These are phyloP conservation scores for Dreissena rostriformis DNA, from an alignment of 1,140 invertebrate genomes.

Conservation along the genomic window DNA sequence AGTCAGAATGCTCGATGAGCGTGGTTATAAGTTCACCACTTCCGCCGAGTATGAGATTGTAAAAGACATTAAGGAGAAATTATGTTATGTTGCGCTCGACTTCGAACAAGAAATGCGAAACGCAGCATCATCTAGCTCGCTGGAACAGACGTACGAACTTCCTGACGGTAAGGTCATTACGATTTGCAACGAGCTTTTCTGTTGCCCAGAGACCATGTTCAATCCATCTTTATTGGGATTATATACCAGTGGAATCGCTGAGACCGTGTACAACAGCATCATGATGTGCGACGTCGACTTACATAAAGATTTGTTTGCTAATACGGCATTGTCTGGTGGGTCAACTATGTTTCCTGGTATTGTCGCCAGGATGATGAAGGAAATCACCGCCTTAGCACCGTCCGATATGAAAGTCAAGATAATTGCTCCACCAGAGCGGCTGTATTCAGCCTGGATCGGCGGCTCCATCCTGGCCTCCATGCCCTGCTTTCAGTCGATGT, in stretches of 20 bases:
- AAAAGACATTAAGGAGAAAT: too few relatives aligned
- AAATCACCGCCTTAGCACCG: constrained; percentile 16
- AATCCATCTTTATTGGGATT: constrained; percentile 59
- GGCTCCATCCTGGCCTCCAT: constrained; percentile 85
- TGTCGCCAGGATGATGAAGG: constrained; percentile 35
- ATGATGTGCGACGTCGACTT: constrained; percentile 86
- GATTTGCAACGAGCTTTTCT: too few relatives aligned
- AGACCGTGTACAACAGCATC: constrained; percentile 94
- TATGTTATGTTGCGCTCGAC: too few relatives aligned
- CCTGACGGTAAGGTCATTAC: too few relatives aligned
- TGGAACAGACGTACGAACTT: too few relatives aligned
- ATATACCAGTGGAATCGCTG: constrained; percentile 71
- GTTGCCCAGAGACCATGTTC: too few relatives aligned
- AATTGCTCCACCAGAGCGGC: constrained; percentile 79
- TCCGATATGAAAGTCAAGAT: constrained; percentile 33
- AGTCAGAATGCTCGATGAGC: too few relatives aligned
- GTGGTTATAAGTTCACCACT: too few relatives aligned
- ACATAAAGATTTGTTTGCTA: constrained; percentile 94
- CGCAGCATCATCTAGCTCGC: too few relatives aligned
- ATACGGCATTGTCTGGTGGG: constrained; percentile 95
- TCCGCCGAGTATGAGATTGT: too few relatives aligned
- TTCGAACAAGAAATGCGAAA: too few relatives aligned
- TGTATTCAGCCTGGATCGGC: constrained; percentile 74
- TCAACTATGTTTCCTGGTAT: constrained; percentile 87
- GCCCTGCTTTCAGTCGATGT: constrained; percentile 85